phyloP scores from a whole-genome alignment of 2,113 vertebrate genomes.

The Micromys minutus region DNA sequence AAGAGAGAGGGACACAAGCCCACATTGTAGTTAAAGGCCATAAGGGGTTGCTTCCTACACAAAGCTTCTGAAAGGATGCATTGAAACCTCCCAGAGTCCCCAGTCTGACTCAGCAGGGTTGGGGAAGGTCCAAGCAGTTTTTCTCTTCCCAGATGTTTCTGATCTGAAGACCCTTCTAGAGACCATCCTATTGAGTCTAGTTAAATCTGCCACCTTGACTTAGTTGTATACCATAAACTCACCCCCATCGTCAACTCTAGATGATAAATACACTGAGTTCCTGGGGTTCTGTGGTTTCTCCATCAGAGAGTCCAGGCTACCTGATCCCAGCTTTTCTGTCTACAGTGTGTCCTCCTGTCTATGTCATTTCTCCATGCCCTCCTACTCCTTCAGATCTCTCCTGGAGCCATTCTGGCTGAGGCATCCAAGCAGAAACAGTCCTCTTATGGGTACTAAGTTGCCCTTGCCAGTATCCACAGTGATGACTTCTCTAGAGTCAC shows the following conservation, averaged over 20 bases:
- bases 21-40: not conserved
- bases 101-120: not conserved
- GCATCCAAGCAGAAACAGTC: not conserved
- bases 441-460: not conserved
- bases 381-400: not conserved
- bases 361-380: not conserved
- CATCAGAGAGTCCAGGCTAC: not conserved
- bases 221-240: not conserved
- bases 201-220: not conserved
- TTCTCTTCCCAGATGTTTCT: not conserved
- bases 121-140: not conserved
- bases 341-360: not conserved
- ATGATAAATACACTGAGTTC: not conserved
- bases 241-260: not conserved
- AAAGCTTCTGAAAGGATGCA: conserved; percentile 20
- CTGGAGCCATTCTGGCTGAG: not conserved
- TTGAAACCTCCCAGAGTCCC: not conserved
- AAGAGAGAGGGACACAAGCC: not conserved
- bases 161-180: not conserved
- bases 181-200: not conserved
- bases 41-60: not conserved
- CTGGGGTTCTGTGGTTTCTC: not conserved
- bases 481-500: not conserved
- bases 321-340: not conserved
- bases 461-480: not conserved